These are phyloP conservation scores for Brassicogethes aeneus DNA, from an alignment of 2,888 invertebrate species.

Conservation along the genomic window DNA sequence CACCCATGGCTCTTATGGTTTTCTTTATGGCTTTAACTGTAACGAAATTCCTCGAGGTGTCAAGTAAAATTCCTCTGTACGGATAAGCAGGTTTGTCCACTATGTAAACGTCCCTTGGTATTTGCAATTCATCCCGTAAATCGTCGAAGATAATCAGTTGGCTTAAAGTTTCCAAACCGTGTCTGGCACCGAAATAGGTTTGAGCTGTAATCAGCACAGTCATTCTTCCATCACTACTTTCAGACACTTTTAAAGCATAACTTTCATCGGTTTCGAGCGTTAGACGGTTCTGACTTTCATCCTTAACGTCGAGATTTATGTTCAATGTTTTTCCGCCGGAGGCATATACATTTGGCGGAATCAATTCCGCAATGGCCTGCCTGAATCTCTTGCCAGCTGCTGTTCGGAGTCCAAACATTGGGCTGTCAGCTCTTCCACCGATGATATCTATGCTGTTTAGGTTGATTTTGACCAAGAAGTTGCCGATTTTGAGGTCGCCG, in stretches of 20 bases:
- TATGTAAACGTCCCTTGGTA: constrained; percentile 54
- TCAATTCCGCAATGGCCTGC: constrained; percentile 6
- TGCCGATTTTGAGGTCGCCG: constrained; percentile 47
- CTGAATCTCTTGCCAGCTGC: constrained; percentile 28
- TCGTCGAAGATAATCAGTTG: constrained; percentile 63
- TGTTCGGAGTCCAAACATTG: constrained; percentile 23
- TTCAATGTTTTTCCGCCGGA: constrained; percentile 40
- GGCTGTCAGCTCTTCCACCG: constrained; percentile 29
- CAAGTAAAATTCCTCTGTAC: constrained; percentile 65
- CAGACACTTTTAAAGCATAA: constrained; percentile 43
- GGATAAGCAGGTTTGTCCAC: constrained; percentile 76
- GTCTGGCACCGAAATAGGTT: constrained; percentile 58
- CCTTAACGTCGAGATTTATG: constrained; percentile 34
- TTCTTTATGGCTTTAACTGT: constrained; percentile 60
- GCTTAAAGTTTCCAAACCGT: constrained; percentile 58
- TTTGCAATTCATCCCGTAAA: constrained; percentile 49
- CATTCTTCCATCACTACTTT: constrained; percentile 42
- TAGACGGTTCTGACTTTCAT: constrained; percentile 27
- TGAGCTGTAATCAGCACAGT: constrained; percentile 48
- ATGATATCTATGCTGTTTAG: constrained; percentile 46
- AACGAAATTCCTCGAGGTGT: constrained; percentile 84
- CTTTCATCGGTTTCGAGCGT: constrained; percentile 52
- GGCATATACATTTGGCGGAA: constrained; percentile 13
- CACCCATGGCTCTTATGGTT: constrained; percentile 82
- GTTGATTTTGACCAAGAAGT: constrained; percentile 44